These are phyloP conservation scores for Zoanthus gigantus DNA, from an alignment of 92 coral and sea anemone genomes.

Conservation along the genomic window DNA sequence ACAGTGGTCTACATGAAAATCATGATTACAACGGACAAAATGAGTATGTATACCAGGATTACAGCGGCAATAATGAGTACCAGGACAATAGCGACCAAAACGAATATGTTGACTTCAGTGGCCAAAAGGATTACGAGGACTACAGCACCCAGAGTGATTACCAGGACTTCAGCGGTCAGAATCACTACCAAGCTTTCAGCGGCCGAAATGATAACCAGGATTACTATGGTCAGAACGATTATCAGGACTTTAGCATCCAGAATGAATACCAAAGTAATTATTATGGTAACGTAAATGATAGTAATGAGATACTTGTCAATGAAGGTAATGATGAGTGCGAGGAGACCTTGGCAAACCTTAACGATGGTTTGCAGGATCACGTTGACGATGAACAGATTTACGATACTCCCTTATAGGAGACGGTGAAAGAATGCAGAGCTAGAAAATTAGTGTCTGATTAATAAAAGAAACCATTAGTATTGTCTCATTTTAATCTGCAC, in stretches of 20 bases:
- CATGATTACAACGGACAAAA: not conserved
- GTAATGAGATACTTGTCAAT: not conserved
- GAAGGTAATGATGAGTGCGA: not conserved
- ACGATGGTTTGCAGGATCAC: conserved; percentile 22
- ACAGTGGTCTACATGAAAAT: not conserved
- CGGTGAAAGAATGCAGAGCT: not conserved
- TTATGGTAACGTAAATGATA: not conserved
- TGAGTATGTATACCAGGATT: not conserved
- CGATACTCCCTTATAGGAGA: not conserved
- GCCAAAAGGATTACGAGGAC: not conserved
- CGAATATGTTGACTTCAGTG: not conserved
- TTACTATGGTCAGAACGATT: not conserved
- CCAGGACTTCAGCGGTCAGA: not conserved
- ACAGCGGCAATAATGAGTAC: not conserved
- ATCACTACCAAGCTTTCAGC: not conserved
- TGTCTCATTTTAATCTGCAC: too few species aligned
- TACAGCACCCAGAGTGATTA: not conserved
- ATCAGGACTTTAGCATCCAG: not conserved
- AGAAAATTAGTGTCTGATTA: too few species aligned
- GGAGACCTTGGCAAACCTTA: not conserved
- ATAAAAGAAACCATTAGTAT: too few species aligned
- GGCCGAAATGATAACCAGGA: not conserved
- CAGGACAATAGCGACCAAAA: not conserved
- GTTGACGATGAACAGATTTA: conserved; percentile 7
- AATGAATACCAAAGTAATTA: not conserved